A percentile compares a stretch with the other conserved stretches of the same genome.
Conservation (phyloP, 2,113 vertebrate genomes). For the Beaufortia kweichowensis region DNA sequence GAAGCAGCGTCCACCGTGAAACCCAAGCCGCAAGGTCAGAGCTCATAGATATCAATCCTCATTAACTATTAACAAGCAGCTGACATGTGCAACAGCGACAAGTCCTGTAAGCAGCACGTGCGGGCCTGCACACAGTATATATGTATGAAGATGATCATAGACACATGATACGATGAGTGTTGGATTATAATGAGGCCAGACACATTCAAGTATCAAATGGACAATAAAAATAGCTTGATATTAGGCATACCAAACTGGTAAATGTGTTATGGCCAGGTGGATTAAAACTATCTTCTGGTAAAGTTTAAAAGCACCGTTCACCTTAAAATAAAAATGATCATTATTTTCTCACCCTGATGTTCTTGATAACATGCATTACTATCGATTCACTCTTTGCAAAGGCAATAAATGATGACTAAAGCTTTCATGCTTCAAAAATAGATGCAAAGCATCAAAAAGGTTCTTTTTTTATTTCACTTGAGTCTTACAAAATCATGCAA, state of each 20-base stretch:
- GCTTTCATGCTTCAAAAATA: no score
- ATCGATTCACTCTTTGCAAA: no score
- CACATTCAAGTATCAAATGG: background rate
- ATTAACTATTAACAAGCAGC: conserved; percentile 74
- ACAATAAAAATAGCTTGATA: background rate
- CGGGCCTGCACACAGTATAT: conserved; percentile 41
- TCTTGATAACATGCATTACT: no score
- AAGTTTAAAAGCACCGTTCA: background rate
- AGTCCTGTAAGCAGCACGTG: conserved; percentile 10
- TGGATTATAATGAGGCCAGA: conserved; percentile 12
- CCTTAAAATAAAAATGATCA: no score
- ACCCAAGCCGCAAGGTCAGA: conserved; percentile 71
- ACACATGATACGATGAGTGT: conserved; percentile 3
- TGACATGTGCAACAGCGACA: conserved; percentile 47
- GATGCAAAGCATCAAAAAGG: no score
- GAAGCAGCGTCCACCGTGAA: conserved; percentile 69
- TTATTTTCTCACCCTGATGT: no score
- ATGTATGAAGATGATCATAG: conserved; percentile 28
- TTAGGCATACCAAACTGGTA: background rate
- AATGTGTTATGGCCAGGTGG: background rate
- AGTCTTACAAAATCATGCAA: no score
- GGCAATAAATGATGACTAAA: no score
- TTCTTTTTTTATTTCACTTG: no score
- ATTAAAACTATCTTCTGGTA: background rate
- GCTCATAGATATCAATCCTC: conserved; percentile 73